Percentiles rank a stretch among this genome's conserved stretches.
These are phyloP conservation scores for Drosophila lutescens DNA, from an alignment of 2,888 invertebrate genomes.

Conservation along the genomic window DNA sequence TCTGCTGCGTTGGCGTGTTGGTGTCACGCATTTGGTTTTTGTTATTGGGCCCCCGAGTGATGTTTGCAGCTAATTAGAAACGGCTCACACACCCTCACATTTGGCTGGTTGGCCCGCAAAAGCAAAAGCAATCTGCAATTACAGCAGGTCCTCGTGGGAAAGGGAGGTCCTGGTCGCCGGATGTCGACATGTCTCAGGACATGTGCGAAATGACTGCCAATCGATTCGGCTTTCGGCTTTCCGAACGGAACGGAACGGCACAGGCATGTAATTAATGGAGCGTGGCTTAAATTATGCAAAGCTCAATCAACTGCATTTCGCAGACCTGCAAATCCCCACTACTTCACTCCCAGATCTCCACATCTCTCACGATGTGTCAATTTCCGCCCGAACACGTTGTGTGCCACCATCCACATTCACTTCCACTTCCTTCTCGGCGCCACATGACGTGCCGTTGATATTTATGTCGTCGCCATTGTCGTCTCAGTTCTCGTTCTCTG, in stretches of 20 bases:
- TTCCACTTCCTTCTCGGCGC: constrained; percentile 48
- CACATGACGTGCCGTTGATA: constrained; percentile 55
- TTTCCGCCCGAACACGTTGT: constrained; percentile 72
- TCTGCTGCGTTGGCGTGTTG: constrained; percentile 54
- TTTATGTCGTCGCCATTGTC: constrained; percentile 43
- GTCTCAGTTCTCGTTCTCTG: constrained; percentile 29
- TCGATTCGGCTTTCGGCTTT: constrained; percentile 42
- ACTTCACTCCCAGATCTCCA: background rate
- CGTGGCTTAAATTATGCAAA: constrained; percentile 61
- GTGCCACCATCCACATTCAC: constrained; percentile 41
- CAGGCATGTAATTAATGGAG: constrained; percentile 48
- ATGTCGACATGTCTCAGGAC: constrained; percentile 9
- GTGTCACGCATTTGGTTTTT: constrained; percentile 52
- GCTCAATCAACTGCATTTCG: constrained; percentile 51
- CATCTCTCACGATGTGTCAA: constrained; percentile 54
- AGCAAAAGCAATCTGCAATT: constrained; percentile 59
- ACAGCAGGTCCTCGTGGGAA: constrained; percentile 34
- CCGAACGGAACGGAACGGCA: background rate
- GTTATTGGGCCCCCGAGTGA: constrained; percentile 58
- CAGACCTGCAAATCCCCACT: constrained; percentile 14
- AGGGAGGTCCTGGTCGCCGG: background rate
- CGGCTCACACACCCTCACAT: constrained; percentile 25
- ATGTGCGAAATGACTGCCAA: constrained; percentile 39
- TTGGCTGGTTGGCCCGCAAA: background rate
- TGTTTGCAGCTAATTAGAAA: constrained; percentile 70